Evolutionary conservation across 2,888 invertebrate species (phyloP).

Genomic region (Scotopteryx bipunctaria): DNA sequence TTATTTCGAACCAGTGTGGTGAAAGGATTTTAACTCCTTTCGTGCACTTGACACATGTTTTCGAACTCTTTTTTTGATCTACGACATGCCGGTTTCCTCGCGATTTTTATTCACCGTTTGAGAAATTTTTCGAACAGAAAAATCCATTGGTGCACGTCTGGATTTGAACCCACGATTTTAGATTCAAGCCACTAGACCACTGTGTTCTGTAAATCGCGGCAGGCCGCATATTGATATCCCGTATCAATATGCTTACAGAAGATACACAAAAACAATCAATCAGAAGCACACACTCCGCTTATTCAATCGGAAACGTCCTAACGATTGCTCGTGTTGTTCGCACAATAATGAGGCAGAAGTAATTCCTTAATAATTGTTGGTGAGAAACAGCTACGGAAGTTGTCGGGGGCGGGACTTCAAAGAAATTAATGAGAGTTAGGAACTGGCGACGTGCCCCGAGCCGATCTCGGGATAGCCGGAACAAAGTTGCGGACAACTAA

Average conservation of each 20-base stretch:
- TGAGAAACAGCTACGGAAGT: constrained; percentile 67
- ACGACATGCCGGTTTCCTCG: no score
- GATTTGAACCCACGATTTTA: no score
- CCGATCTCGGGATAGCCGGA: constrained; percentile 82
- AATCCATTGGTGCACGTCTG: no score
- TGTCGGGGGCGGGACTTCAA: constrained; percentile 74
- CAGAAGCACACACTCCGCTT: constrained; percentile 44
- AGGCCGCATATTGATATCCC: constrained; percentile 34
- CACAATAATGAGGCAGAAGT: constrained; percentile 70
- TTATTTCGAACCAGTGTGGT: no score
- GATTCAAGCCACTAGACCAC: no score
- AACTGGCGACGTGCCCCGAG: constrained; percentile 76
- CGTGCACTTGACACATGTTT: no score
- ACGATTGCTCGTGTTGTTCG: constrained; percentile 58
- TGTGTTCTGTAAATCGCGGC: no score
- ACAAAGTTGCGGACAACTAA: constrained; percentile 61
- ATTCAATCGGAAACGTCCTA: constrained; percentile 53
- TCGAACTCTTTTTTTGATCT: no score
- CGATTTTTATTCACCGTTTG: no score
- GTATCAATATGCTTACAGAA: constrained; percentile 31
- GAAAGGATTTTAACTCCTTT: no score
- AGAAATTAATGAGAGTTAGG: constrained; percentile 82
- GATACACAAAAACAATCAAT: constrained; percentile 55
- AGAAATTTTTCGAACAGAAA: no score
- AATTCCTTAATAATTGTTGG: constrained; percentile 77